Evolutionary conservation across 2,888 invertebrate genomes (phyloP), one percentile per base, ranked within the genome.

Genomic region (Ernsta delagoae): DNA sequence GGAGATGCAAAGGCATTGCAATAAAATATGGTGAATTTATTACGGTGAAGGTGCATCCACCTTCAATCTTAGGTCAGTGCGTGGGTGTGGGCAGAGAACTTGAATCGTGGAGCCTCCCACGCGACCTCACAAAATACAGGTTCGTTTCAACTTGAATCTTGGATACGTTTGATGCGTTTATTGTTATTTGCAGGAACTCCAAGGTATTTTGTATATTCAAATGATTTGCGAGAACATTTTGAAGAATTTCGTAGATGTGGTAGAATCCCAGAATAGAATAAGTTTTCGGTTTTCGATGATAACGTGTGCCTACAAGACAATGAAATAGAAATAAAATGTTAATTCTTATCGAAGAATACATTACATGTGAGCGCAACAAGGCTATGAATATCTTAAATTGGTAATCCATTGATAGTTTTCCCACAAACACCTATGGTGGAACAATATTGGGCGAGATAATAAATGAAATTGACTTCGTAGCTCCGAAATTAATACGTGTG

Each of bases 381-480:
- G 48, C 57, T 48, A 68, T 68, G 61, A 68, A 68, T 68, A 68
- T 68, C 53, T 62, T 39, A 68, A 41, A 50, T 62, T 57, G 48
- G 57, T 53, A 48, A 59, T 50, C 56, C 61, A 45, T 62, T 61
- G 43, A 67, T 67, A 57, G 82, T 84, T 80, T 87, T 88, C 87
- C 83, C 85, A 87, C 85, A 81, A 78, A 83, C 83, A 82, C 81
- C 78, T 81, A 66, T 79, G 45, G 81, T 83, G 82, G 82, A 79
- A 76, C 78, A 79, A 83, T 83, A 77, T 75, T 74, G 75, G 75
- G 65, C 75, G 73, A 74, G 74, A 79, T 84, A 83, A 84, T 83
- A 84, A 85, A 86, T 81, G 83, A 84, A 83, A 84, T 84, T 86
- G 84, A 81, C 81, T 84, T 83, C 82, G 83, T 86, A 86, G 78